Evolutionary conservation across 2,797 vertebrate species (phyloP).

Genomic region (Odontamblyopus lacepedii): DNA sequence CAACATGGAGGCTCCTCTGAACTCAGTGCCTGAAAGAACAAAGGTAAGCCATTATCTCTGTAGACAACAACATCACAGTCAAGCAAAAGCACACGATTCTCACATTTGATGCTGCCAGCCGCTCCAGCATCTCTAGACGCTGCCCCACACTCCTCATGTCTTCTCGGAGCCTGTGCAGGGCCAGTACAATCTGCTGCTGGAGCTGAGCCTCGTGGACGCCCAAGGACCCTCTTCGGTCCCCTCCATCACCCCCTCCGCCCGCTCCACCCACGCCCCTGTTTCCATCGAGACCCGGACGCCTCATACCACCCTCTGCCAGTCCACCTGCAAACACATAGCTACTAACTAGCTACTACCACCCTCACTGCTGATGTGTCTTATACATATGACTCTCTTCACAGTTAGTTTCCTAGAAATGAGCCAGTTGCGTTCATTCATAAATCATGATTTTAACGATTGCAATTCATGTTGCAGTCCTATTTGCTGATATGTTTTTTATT

Average conservation of each 20-base stretch:
- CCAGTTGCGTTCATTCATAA: too few species aligned
- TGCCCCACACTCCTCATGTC: constrained; percentile 85
- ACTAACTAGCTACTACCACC: neutral
- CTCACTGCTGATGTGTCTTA: neutral
- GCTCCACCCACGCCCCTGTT: constrained; percentile 22
- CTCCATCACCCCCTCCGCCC: constrained; percentile 59
- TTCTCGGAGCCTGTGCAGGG: constrained; percentile 77
- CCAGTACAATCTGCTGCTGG: constrained; percentile 75
- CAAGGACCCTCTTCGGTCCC: constrained; percentile 40
- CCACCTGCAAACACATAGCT: constrained; percentile 53
- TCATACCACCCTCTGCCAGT: constrained; percentile 35
- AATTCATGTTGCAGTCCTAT: too few species aligned
- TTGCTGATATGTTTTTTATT: too few species aligned
- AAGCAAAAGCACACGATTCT: constrained; percentile 14
- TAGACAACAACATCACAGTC: neutral
- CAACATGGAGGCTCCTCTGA: constrained; percentile 56
- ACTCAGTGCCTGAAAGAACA: constrained; percentile 51
- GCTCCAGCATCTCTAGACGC: constrained; percentile 83
- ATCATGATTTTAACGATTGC: too few species aligned
- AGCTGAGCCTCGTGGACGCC: constrained; percentile 66
- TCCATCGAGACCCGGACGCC: constrained; percentile 23
- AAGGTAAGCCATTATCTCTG: neutral
- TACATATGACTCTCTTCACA: neutral
- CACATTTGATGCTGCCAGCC: constrained; percentile 76
- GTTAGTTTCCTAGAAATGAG: too few species aligned